These are phyloP conservation scores for Gephyroberyx darwinii DNA, from an alignment of 2,797 vertebrate species.

Conservation along the genomic window DNA sequence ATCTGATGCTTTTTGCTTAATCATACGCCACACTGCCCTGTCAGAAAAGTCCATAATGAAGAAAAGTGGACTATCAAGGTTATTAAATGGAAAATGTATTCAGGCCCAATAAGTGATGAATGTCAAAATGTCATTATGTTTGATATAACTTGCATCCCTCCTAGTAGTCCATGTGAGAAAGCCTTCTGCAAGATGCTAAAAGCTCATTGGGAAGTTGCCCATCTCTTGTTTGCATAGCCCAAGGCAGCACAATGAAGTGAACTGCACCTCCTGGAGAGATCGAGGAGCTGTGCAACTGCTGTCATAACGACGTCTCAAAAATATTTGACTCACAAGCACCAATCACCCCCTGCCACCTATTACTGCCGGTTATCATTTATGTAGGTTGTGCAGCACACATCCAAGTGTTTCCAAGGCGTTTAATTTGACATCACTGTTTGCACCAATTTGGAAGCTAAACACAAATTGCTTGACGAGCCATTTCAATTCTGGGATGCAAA, in stretches of 20 bases:
- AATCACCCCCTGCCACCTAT: background rate
- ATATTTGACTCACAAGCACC: conserved; percentile 25
- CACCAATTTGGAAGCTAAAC: conserved; percentile 28
- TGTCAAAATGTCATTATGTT: conserved; percentile 41
- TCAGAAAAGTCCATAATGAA: conserved; percentile 64
- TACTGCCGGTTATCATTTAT: conserved; percentile 15
- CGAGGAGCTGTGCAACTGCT: background rate
- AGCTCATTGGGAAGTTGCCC: background rate
- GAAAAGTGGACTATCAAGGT: conserved; percentile 63
- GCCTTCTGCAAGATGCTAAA: conserved; percentile 22
- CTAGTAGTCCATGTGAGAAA: conserved; percentile 7
- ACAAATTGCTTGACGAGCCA: conserved; percentile 34
- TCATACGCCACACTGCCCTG: conserved; percentile 52
- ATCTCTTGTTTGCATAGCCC: conserved; percentile 6
- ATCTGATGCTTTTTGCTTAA: conserved; percentile 64
- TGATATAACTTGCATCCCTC: conserved; percentile 36
- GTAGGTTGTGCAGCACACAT: background rate
- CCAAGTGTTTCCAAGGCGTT: conserved; percentile 1
- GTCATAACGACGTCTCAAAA: conserved; percentile 16
- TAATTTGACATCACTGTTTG: conserved; percentile 21
- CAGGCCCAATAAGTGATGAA: conserved; percentile 51
- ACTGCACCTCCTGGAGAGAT: conserved; percentile 3
- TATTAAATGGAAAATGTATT: conserved; percentile 62
- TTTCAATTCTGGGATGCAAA: conserved; percentile 47
- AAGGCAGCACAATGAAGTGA: conserved; percentile 7